A percentile compares a stretch with the other conserved stretches of the same genome.
Conservation (phyloP, 2,113 vertebrate species). For the Isichthys henryi region DNA sequence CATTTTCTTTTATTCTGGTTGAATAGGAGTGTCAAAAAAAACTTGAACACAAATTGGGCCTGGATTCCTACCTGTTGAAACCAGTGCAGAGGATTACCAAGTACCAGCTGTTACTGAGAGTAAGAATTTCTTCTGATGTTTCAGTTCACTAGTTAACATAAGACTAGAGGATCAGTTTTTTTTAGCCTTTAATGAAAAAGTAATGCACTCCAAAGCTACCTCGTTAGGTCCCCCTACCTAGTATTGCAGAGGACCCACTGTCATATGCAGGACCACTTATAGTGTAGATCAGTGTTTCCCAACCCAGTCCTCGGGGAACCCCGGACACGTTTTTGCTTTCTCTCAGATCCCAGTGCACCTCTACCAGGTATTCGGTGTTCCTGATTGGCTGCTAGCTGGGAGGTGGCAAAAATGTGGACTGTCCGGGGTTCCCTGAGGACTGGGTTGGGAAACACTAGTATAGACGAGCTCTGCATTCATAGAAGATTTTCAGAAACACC, state of each 20-base stretch:
- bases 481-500: background rate
- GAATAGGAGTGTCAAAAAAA: slow-evolving; percentile 91
- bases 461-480: background rate
- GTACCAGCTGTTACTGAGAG: slow-evolving; percentile 93
- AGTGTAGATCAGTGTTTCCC: background rate
- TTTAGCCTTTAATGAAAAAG: background rate
- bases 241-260: background rate
- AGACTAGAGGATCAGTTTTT: background rate
- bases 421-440: too few species aligned
- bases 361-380: too few species aligned
- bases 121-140: slow-evolving; percentile 36
- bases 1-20: background rate
- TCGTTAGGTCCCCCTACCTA: background rate
- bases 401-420: too few species aligned
- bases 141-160: background rate
- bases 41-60: slow-evolving; percentile 90
- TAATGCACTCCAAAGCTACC: background rate
- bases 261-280: background rate
- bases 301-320: too few species aligned
- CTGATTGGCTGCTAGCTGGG: too few species aligned
- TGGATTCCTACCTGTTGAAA: slow-evolving; percentile 95
- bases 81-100: slow-evolving; percentile 97
- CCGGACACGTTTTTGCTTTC: too few species aligned
- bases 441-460: too few species aligned
- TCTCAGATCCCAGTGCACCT: too few species aligned